Evolutionary conservation across 1,140 invertebrate species (phyloP), one percentile per base, ranked within the genome.

Genomic region (Trichonephila inaurata): DNA sequence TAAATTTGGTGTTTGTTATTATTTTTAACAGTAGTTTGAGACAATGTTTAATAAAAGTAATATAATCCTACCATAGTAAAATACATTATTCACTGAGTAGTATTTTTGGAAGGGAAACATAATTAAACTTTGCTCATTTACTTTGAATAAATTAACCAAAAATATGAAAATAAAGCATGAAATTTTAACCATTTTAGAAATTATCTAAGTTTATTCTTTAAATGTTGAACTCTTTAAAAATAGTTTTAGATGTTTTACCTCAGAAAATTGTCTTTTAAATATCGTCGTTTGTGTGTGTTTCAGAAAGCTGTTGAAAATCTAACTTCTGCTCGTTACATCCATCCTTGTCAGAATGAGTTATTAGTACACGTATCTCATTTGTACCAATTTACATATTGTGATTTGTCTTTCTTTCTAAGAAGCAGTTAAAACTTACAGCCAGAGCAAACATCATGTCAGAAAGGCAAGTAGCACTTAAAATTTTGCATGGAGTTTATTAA

Each of bases 401-500:
- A 77, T 77, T 40, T 77, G 72, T 60, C 82, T 60, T 83, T 83
- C 82, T 58, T 83, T 83, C 82, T 4, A 58, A 16, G 21, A 83
- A 83, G 51, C 40, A 51, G 82, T 51, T 24, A 58, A 58, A 28
- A 60, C 18, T 58, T 60, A 24, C 82, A 60, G 82, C 24, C 24
- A n/a, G 19, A 83, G n/a, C 82, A 83, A 83, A 60, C 51, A 60
- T 44, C 82, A 83, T 60, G 51, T 83, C 44, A 60, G 51, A 24
- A 19, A 18, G 7, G 82, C 51, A 60, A 77, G 24, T 77, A 77
- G 33, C 28, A 40, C 72, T 33, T 18, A 77, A 77, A 33, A 77
- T 77, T 77, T 77, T 60, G 44, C 19, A 40, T 83, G 82, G n/a
- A 28, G 82, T 60, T 83, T 83, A 83, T 83, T 83, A 83, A 83